Conservation (phyloP, 2,797 vertebrate species). For the Myotis daubentonii region DNA sequence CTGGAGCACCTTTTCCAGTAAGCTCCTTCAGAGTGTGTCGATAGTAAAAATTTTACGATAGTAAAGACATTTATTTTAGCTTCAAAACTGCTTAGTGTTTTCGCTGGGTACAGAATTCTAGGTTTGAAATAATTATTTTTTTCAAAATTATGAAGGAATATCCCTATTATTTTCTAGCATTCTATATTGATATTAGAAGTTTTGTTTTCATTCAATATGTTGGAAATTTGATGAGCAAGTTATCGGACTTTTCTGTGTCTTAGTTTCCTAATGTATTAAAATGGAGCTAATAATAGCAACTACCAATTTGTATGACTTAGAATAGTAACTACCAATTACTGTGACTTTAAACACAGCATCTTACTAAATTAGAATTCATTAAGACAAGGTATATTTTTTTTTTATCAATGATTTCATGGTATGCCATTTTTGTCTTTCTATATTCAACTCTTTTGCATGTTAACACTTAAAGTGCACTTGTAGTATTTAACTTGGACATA, state of each 20-base stretch:
- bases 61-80: not conserved
- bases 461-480: not conserved
- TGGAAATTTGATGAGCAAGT: not conserved
- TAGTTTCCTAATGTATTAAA: not conserved
- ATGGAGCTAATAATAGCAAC: conserved; percentile 3
- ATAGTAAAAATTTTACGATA: not conserved
- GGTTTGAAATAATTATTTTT: not conserved
- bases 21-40: not conserved
- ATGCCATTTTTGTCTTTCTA: not conserved
- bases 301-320: not conserved
- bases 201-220: not conserved
- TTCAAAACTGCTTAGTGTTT: not conserved
- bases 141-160: not conserved
- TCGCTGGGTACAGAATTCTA: not conserved
- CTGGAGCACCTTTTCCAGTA: not conserved
- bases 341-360: not conserved
- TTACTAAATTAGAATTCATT: not conserved
- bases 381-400: not conserved
- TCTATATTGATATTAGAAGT: not conserved
- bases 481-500: not conserved
- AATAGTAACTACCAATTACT: no score
- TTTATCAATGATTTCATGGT: not conserved
- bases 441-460: not conserved
- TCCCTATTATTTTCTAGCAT: not conserved
- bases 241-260: not conserved